Evolutionary conservation across 92 coral and sea anemone genomes (phyloP), one percentile per base, ranked within the genome.

Genomic region (Parazoanthus atlanticus): DNA sequence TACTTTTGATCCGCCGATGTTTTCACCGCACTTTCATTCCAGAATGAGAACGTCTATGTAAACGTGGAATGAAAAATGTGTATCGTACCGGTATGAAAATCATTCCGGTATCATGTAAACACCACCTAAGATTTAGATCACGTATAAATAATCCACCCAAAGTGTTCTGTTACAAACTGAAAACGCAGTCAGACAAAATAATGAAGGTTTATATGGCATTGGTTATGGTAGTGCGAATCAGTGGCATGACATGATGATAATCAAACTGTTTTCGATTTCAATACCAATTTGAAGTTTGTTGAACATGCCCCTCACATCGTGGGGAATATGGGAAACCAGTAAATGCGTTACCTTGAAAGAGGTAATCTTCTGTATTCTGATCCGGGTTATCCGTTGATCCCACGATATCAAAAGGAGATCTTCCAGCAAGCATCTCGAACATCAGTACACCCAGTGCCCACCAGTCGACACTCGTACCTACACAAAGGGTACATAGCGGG

Each of bases 331-430:
- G 49, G 70, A n/a, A 47, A 23, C n/a, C 74, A 47, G 21, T 23
- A 46, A 7, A 29, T 38, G 1, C 6, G 89, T 74, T 75, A 96
- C 99, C 99, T 92, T 97, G 99, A 88, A 97, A 97, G 40, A 97
- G 96, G 56, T 95, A 97, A 80, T 97, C 99, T 78, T 97, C 99
- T 0, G 99, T 97, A 38, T 97, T 97, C 89, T 97, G 99, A 80
- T 97, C 99, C 17, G 99, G 99, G 79, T 97, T 97, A 76, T 97
- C 99, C 11, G 97, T 96, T 82, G 96, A 89, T 52, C 99, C 99
- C 0, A 97, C 99, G 71, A 97, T 96, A 88, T 97, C 99, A 78
- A 97, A 97, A 1, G 99, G 99, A 74, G 99, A 97, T 46, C 99
- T 88, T 58, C 99, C 99, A 6, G 99, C 99, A 36, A 97, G 87